Percentiles rank a stretch among this genome's conserved stretches.
phyloP scores from a whole-genome alignment of 2,797 vertebrate genomes.

The Anguilla anguilla region DNA sequence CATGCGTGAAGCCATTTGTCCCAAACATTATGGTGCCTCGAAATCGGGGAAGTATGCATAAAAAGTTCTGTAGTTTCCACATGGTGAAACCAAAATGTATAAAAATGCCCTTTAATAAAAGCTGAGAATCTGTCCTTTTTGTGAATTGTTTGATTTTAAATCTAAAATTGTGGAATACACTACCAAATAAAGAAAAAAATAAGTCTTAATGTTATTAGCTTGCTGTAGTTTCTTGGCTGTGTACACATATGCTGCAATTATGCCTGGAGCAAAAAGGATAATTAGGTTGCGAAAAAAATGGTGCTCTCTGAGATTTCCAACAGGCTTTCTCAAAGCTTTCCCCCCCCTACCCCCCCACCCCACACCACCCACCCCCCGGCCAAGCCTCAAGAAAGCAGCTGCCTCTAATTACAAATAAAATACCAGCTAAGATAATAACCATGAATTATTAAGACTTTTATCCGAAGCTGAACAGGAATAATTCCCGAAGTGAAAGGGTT shows the following conservation, averaged over 20 bases:
- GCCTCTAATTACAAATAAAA: constrained; percentile 89
- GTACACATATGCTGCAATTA: constrained; percentile 68
- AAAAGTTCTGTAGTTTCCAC: too few relatives aligned
- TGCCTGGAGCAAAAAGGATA: constrained; percentile 76
- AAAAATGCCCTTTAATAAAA: too few relatives aligned
- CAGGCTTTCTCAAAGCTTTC: constrained; percentile 75
- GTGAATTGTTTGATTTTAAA: too few relatives aligned
- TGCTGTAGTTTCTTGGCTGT: constrained; percentile 63
- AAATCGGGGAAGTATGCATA: too few relatives aligned
- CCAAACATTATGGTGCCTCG: too few relatives aligned
- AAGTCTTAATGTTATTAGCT: too few relatives aligned
- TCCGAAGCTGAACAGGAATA: constrained; percentile 79
- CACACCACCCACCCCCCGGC: constrained; percentile 68
- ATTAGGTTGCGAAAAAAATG: constrained; percentile 71
- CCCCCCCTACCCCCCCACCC: constrained; percentile 42
- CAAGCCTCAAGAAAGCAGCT: constrained; percentile 71
- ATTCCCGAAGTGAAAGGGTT: constrained; percentile 68
- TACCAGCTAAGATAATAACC: constrained; percentile 85
- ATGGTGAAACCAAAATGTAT: too few relatives aligned
- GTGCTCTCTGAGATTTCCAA: constrained; percentile 72
- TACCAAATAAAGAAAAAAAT: too few relatives aligned
- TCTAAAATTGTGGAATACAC: too few relatives aligned
- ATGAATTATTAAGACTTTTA: constrained; percentile 90
- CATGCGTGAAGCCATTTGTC: too few relatives aligned
- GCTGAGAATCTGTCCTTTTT: too few relatives aligned